Evolutionary conservation across 2,797 vertebrate genomes (phyloP).

Genomic region (Numenius phaeopus): DNA sequence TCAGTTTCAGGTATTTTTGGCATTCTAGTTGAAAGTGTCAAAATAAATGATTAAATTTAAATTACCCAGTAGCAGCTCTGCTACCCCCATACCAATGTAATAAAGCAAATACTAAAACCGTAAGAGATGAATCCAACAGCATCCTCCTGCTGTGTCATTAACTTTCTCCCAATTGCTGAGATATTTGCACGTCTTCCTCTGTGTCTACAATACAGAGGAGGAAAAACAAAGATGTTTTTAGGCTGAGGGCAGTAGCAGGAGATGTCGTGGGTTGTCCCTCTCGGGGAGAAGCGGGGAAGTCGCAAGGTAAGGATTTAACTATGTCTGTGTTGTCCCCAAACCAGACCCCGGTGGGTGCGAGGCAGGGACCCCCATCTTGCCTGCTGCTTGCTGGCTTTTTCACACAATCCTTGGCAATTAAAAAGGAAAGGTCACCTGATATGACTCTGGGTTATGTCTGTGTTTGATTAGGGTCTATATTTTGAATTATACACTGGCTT

Average conservation of each 20-base stretch:
- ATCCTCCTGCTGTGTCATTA: conserved; percentile 27
- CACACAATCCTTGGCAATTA: rapidly evolving
- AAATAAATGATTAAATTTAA: conserved; percentile 58
- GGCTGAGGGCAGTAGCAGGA: background rate
- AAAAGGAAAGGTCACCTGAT: background rate
- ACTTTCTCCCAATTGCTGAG: background rate
- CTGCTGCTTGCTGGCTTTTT: rapidly evolving
- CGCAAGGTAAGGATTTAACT: background rate
- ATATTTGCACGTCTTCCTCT: background rate
- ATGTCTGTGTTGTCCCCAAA: rapidly evolving
- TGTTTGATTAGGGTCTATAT: rapidly evolving
- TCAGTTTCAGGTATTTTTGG: conserved; percentile 28
- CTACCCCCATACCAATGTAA: background rate
- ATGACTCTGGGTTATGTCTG: background rate
- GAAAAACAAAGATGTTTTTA: background rate
- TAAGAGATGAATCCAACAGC: background rate
- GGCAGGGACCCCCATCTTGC: rapidly evolving
- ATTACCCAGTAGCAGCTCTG: background rate
- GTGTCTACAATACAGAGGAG: background rate
- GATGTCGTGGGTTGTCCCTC: rapidly evolving
- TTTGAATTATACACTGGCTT: rapidly evolving
- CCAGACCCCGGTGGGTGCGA: rapidly evolving
- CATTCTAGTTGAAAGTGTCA: conserved; percentile 47
- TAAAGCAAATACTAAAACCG: background rate
- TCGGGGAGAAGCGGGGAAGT: background rate